Evolutionary conservation across 2,797 vertebrate genomes (phyloP), one percentile per base, ranked within the genome.

Genomic region (Ispidina lecontei): DNA sequence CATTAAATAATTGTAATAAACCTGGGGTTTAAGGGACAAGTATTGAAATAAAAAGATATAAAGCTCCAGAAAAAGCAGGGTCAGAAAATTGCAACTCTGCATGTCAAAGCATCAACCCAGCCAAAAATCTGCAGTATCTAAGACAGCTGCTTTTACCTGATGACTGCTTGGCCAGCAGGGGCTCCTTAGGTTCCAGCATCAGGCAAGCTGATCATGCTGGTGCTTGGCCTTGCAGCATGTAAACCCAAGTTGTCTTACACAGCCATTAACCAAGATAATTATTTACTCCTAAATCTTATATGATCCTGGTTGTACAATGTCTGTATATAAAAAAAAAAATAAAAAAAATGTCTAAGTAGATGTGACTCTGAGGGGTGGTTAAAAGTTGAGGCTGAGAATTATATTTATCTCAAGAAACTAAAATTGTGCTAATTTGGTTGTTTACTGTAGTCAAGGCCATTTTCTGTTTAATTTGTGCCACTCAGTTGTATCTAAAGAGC

Each of bases 161-260:
- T 14, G n/a, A 10, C n/a, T 37, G 23, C 43, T 18, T 3, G 1
- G 23, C 39, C 70, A 33, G 44, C 25, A 65, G 33, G 54, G 28
- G 43, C 58, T 25, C 15, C 0, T 0, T 10, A 33, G n/a, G 18
- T 51, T 21, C 37, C 47, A 26, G 7, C 29, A 6, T 25, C 2
- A 1, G 39, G 20, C 0, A 0, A 37, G 19, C 22, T 33, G 29
- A 12, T 55, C 3, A 0, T 43, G 44, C 35, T 68, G 64, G 7
- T 31, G 12, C 17, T 33, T 43, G 39, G 39, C 52, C 70, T 37
- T 26, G 41, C 17, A 64, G 56, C 35, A 7, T 6, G 35, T 22
- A 22, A 73, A 56, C 17, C 25, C 26, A 55, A 35, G 22, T 23
- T 90, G 55, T 29, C 52, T 76, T 54, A n/a, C 29, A 28, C 9